phyloP scores from a whole-genome alignment of 2,888 invertebrate species.

The Leptogaster cylindrica region DNA sequence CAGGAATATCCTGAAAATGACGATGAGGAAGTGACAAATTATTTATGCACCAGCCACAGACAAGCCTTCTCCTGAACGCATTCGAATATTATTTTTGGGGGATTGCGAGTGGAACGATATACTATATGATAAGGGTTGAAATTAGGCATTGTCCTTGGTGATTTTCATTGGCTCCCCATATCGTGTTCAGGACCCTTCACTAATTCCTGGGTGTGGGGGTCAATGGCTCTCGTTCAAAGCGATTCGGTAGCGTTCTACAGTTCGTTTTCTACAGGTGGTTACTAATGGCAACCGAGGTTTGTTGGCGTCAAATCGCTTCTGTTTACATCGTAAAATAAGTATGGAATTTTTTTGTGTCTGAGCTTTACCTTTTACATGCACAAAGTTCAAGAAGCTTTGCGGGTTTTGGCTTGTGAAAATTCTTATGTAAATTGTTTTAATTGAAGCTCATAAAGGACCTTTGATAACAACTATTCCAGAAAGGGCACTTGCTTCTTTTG shows the following conservation, averaged over 20 bases:
- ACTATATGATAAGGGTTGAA: not conserved
- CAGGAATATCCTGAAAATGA: not conserved
- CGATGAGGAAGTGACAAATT: not conserved
- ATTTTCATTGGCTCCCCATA: not conserved
- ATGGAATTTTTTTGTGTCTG: too few relatives aligned
- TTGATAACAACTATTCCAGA: too few relatives aligned
- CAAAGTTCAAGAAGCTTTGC: too few relatives aligned
- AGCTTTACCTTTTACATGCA: too few relatives aligned
- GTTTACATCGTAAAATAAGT: too few relatives aligned
- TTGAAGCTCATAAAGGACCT: too few relatives aligned
- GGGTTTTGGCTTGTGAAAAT: too few relatives aligned
- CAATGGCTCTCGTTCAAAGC: constrained; percentile 34
- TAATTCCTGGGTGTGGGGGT: constrained; percentile 18
- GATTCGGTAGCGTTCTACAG: not conserved
- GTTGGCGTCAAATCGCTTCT: not conserved
- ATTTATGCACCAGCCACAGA: not conserved
- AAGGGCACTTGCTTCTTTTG: too few relatives aligned
- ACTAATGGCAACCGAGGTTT: constrained; percentile 45
- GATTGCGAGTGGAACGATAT: not conserved
- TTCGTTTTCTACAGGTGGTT: constrained; percentile 46
- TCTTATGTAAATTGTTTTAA: too few relatives aligned
- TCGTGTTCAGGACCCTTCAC: constrained; percentile 1
- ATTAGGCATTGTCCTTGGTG: not conserved
- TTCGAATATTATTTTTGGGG: too few relatives aligned
- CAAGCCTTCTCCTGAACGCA: constrained; percentile 7